These are phyloP conservation scores for Margarornis squamiger DNA, from an alignment of 2,797 vertebrate species.

Conservation along the genomic window DNA sequence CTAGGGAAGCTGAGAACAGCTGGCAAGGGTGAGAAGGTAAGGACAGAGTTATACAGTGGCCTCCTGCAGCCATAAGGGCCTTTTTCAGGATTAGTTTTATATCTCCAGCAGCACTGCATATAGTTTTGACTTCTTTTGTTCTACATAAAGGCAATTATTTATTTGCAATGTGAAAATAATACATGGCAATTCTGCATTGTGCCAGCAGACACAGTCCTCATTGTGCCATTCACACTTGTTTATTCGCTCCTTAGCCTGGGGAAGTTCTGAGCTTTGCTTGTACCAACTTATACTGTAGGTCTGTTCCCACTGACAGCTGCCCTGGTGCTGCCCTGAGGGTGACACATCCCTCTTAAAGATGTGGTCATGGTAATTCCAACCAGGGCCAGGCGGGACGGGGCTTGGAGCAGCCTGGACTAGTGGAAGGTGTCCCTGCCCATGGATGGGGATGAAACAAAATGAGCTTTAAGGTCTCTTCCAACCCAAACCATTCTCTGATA, in stretches of 20 bases:
- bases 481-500: accelerated
- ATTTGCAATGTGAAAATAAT: constrained; percentile 45
- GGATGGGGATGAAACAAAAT: accelerated
- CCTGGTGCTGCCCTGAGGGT: background rate
- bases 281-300: constrained; percentile 33
- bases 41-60: background rate
- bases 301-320: constrained; percentile 1
- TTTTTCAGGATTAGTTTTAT: constrained; percentile 26
- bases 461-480: background rate
- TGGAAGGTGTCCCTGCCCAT: background rate
- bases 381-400: background rate
- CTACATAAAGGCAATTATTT: constrained; percentile 61
- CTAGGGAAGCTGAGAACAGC: background rate
- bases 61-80: background rate
- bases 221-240: constrained; percentile 76
- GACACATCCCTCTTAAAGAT: accelerated
- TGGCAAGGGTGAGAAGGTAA: background rate
- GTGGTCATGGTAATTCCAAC: background rate
- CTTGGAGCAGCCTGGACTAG: background rate
- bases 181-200: constrained; percentile 70
- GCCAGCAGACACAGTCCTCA: constrained; percentile 67
- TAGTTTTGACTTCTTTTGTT: constrained; percentile 42
- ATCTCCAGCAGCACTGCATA: constrained; percentile 43
- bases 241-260: constrained; percentile 34
- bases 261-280: constrained; percentile 30